Percentiles rank a stretch among this genome's conserved stretches.
These are phyloP conservation scores for Sminthurinus aureus DNA, from an alignment of 2,888 invertebrate species.

Conservation along the genomic window DNA sequence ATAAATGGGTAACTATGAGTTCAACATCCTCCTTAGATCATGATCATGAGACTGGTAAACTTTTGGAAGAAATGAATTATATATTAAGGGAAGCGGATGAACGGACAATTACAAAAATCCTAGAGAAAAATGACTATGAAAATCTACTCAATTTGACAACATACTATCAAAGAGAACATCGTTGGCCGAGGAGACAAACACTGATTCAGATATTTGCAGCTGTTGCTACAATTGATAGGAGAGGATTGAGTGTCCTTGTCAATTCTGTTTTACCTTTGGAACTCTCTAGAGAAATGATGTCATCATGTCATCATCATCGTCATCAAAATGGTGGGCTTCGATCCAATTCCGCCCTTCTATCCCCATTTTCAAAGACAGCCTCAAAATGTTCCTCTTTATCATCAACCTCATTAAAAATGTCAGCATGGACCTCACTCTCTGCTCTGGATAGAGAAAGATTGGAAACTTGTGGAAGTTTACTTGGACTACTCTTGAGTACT, in stretches of 20 bases:
- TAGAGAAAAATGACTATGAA: slow-evolving; percentile 83
- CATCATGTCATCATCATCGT: not conserved
- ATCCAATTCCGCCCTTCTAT: not conserved
- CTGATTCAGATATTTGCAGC: slow-evolving; percentile 86
- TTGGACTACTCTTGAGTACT: slow-evolving; percentile 89
- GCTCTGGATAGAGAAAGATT: slow-evolving; percentile 69
- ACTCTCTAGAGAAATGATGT: slow-evolving; percentile 74
- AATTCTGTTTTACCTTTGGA: slow-evolving; percentile 90
- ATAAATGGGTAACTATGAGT: not conserved
- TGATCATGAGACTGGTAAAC: not conserved
- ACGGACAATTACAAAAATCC: slow-evolving; percentile 82
- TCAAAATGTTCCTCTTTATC: not conserved
- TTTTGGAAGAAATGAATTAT: slow-evolving; percentile 20
- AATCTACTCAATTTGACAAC: slow-evolving; percentile 85
- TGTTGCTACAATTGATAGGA: slow-evolving; percentile 84
- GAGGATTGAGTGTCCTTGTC: slow-evolving; percentile 81
- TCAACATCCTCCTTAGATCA: not conserved
- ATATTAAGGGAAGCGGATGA: slow-evolving; percentile 73
- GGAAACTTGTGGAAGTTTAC: slow-evolving; percentile 80
- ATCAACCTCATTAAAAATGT: not conserved
- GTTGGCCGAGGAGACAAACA: slow-evolving; percentile 84
- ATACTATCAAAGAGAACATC: slow-evolving; percentile 95
- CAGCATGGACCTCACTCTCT: no score
- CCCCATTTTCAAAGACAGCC: not conserved
- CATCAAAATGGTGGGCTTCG: no score